Conservation (phyloP, 2,888 invertebrate species). For the Gymnocheta viridis region DNA sequence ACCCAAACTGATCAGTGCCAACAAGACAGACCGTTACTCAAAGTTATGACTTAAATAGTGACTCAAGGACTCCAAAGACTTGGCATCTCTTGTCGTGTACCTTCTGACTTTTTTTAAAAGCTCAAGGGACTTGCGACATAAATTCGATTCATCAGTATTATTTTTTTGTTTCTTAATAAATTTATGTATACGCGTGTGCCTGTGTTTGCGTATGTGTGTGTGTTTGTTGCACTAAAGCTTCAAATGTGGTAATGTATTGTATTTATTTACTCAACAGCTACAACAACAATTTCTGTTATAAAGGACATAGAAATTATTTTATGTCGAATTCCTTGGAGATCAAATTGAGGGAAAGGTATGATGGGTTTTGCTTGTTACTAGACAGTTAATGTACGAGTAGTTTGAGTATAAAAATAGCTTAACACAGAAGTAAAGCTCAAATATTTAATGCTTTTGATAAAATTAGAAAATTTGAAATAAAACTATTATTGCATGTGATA, state of each 20-base stretch:
- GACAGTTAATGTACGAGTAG: conserved; percentile 65
- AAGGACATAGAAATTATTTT: conserved; percentile 66
- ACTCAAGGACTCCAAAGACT: conserved; percentile 25
- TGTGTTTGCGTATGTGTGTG: conserved; percentile 6
- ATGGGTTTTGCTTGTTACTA: conserved; percentile 37
- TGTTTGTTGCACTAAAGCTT: conserved; percentile 16
- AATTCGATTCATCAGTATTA: conserved; percentile 64
- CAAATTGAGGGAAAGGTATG: conserved; percentile 48
- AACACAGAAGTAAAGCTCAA: neutral
- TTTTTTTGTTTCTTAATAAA: conserved; percentile 14
- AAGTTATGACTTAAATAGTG: conserved; percentile 11
- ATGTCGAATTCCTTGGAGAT: conserved; percentile 47
- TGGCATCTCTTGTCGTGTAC: conserved; percentile 39
- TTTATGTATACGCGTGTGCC: neutral
- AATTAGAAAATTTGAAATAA: neutral
- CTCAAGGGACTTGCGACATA: conserved; percentile 61
- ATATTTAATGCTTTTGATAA: neutral
- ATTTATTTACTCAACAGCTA: conserved; percentile 53
- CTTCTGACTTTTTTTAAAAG: conserved; percentile 48
- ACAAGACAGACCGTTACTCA: neutral
- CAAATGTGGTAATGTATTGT: conserved; percentile 42
- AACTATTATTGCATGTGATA: neutral
- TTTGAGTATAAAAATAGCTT: conserved; percentile 14
- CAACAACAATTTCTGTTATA: conserved; percentile 45
- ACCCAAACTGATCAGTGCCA: neutral